These are phyloP conservation scores for Eupithecia inturbata DNA, from an alignment of 2,888 invertebrate species.

Conservation along the genomic window DNA sequence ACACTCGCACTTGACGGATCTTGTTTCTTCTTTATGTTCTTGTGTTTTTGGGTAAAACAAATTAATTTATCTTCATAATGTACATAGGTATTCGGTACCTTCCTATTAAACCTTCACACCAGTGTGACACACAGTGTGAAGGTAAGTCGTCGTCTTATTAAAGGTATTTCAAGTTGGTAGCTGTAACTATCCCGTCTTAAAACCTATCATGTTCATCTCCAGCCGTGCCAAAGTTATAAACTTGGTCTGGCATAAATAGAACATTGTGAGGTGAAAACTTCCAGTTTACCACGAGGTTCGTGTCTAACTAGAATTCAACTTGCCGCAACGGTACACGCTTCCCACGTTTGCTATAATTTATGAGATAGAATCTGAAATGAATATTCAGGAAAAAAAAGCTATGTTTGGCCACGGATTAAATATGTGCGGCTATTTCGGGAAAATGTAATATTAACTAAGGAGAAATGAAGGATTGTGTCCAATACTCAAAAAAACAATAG, in stretches of 20 bases:
- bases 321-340: slow-evolving; percentile 17
- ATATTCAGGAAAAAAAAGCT: slow-evolving; percentile 26
- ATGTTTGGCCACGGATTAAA: background rate
- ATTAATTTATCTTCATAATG: no score
- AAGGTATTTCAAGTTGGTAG: background rate
- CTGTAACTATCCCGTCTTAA: background rate
- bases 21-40: no score
- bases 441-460: background rate
- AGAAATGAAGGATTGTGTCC: background rate
- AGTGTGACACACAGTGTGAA: no score
- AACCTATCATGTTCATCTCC: background rate
- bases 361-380: slow-evolving; percentile 28
- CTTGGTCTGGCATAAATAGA: slow-evolving; percentile 18
- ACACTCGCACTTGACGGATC: no score
- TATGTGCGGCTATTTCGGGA: background rate
- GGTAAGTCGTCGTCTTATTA: no score
- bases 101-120: no score
- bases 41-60: no score
- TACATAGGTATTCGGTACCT: no score
- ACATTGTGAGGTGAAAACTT: slow-evolving; percentile 20
- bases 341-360: slow-evolving; percentile 25
- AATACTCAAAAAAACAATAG: background rate
- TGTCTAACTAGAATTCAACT: slow-evolving; percentile 24
- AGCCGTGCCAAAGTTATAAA: slow-evolving; percentile 6
- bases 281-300: slow-evolving; percentile 19